A percentile compares a stretch with the other conserved stretches of the same genome.
phyloP scores from a whole-genome alignment of 2,797 vertebrate species.

The Cuculus canorus region DNA sequence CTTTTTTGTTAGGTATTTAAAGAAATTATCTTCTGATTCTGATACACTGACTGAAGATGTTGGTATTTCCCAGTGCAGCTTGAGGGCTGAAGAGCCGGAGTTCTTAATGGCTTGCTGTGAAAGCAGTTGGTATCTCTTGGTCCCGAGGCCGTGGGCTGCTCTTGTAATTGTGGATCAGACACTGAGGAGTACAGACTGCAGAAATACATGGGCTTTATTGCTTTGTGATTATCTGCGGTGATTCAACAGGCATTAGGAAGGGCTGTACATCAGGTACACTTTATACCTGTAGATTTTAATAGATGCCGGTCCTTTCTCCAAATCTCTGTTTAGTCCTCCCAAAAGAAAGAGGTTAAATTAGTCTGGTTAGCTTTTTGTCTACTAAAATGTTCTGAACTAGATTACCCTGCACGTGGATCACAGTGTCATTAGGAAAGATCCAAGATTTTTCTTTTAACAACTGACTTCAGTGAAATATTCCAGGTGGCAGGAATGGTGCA shows the following conservation, averaged over 20 bases:
- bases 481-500: background rate
- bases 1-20: background rate
- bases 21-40: background rate
- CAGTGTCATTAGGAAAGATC: background rate
- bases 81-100: background rate
- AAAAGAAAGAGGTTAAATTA: background rate
- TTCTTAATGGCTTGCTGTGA: slow-evolving; percentile 16
- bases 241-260: background rate
- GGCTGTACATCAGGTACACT: background rate
- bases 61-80: slow-evolving; percentile 23
- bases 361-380: background rate
- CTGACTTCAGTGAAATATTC: background rate
- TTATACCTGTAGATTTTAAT: background rate
- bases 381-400: background rate
- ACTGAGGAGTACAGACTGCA: slow-evolving; percentile 4
- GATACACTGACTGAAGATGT: background rate
- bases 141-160: background rate
- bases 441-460: background rate
- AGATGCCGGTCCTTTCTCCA: background rate
- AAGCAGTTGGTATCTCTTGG: background rate
- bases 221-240: background rate
- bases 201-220: slow-evolving; percentile 12
- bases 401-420: background rate
- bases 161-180: background rate
- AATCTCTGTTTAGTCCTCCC: background rate